These are phyloP conservation scores for Percopsis transmontana DNA, from an alignment of 2,113 vertebrate genomes.

Conservation along the genomic window DNA sequence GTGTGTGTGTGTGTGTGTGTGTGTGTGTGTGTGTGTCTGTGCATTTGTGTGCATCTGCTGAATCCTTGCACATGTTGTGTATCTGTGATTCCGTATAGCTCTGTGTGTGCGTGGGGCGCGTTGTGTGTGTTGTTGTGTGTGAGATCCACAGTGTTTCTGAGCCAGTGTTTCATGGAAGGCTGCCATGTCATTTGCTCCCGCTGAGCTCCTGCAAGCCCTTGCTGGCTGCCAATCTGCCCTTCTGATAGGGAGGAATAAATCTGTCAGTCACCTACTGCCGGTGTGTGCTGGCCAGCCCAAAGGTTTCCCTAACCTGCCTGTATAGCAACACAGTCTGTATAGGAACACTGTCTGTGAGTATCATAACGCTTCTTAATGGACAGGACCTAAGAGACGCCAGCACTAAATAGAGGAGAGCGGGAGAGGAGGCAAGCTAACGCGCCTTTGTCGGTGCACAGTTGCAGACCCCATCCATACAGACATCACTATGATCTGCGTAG, in stretches of 20 bases:
- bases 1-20: not conserved
- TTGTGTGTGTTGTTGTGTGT: conserved; percentile 2
- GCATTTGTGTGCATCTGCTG: not conserved
- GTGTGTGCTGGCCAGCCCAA: not conserved
- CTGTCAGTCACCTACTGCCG: not conserved
- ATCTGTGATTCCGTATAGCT: not conserved
- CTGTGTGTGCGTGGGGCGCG: conserved; percentile 5
- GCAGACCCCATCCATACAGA: conserved; percentile 9
- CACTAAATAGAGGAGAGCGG: too few relatives aligned
- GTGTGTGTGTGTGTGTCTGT: not conserved
- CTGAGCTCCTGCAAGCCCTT: not conserved
- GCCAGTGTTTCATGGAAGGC: not conserved
- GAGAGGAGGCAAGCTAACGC: too few relatives aligned
- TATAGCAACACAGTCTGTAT: too few relatives aligned
- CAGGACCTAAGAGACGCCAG: conserved; percentile 32
- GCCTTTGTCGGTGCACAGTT: too few relatives aligned
- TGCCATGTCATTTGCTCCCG: conserved; percentile 2
- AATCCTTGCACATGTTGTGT: not conserved
- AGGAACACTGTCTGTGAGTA: too few relatives aligned
- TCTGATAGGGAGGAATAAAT: conserved; percentile 7
- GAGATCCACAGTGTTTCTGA: not conserved
- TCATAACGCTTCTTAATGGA: too few relatives aligned
- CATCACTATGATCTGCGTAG: too few relatives aligned
- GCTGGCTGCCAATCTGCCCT: not conserved
- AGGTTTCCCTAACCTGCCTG: not conserved